Evolutionary conservation across 2,888 invertebrate genomes (phyloP).

Genomic region (Parnassius glacialis): DNA sequence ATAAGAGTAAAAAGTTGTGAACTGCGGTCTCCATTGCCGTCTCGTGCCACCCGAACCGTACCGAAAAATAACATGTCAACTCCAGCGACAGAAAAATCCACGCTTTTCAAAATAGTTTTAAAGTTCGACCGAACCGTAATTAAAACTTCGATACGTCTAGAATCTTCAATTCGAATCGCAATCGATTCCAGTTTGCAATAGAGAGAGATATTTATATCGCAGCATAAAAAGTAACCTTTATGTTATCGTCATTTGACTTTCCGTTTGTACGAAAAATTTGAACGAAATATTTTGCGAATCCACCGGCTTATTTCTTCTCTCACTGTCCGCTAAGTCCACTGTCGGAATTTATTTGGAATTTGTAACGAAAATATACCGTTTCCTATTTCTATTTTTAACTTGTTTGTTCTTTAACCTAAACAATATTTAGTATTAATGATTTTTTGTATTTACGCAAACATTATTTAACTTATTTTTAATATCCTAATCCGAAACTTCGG

Average conservation of each 20-base stretch:
- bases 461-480: too few relatives aligned
- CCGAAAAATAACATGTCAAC: constrained; percentile 41
- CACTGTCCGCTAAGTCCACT: background rate
- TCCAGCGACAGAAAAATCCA: constrained; percentile 12
- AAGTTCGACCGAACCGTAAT: constrained; percentile 15
- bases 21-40: constrained; percentile 31
- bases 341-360: background rate
- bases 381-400: too few relatives aligned
- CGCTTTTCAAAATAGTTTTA: constrained; percentile 18
- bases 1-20: constrained; percentile 33
- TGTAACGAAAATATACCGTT: constrained; percentile 1
- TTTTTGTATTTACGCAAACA: too few relatives aligned
- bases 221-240: constrained; percentile 1
- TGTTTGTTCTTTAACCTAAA: too few relatives aligned
- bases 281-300: constrained; percentile 10
- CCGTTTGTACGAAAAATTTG: background rate
- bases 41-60: constrained; percentile 28
- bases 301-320: background rate
- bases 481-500: too few relatives aligned
- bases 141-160: constrained; percentile 7
- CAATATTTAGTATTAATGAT: too few relatives aligned
- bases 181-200: background rate
- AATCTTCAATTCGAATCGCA: background rate
- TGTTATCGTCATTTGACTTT: background rate
- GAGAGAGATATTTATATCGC: background rate